Base-by-base conservation (phyloP, 1,140 invertebrate genomes). In the Drosophila kohkoa region DNA sequence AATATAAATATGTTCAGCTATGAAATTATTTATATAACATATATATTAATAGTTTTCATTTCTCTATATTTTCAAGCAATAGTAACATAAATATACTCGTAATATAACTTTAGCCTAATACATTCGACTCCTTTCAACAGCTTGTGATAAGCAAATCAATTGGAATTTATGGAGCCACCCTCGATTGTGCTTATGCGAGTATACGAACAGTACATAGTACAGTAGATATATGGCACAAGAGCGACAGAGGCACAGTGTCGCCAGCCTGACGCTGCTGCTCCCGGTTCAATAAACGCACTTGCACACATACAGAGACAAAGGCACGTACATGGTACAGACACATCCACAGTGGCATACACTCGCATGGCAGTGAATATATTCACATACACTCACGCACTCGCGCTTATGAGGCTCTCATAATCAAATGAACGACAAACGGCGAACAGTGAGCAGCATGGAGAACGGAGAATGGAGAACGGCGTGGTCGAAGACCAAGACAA, bases 381-480 rank as follows among this genome's bases (percentile, higher is more conserved):
- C 66, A 75, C 67, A 75, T 71, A 65, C 69, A 76, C 69, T 72
- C 74, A 75, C 65, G 58, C 72, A 69, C 41, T 69, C 72, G 60
- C 68, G 68, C 68, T 75, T 59, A 71, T 71, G 54, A 54, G 68
- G 52, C 51, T 58, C 67, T 67, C 54, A 67, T 57, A 74, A 74
- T 74, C 69, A 66, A 72, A 72, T 72, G 64, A 74, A 71, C 67
- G 66, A 60, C 32, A 32, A 32, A 32, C 38, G 38, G 35, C 20
- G 48, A 43, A 63, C 25, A 43, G 10, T n/a, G 62, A 52, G 54
- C 16, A 46, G 28, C 3, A 20, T 20, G 20, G 30, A 32, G 30
- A 32, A 32, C 7, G 30, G 7, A 32, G 30, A 32, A 32, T 6
- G 30, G 30, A 32, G 58, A 70, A 62, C 54, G 59, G 54, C 60